Evolutionary conservation across 2,888 invertebrate genomes (phyloP), one percentile per base, ranked within the genome.

Genomic region (Pecten maximus): DNA sequence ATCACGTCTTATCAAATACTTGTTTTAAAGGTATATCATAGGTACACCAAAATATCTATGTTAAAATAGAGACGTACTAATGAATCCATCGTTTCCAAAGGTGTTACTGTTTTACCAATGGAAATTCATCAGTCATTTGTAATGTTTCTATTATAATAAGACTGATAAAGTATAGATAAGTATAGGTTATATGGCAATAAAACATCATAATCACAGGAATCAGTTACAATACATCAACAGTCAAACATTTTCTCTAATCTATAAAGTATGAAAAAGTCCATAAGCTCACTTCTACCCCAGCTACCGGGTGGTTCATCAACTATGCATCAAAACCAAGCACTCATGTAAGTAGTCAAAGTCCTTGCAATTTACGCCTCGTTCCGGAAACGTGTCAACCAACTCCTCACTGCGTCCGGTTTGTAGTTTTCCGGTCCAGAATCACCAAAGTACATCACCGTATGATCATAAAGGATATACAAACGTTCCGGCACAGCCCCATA

Each of bases 401-500:
- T 10, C 40, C 50, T 87, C 19, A 91, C 88, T 10, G 87, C 90
- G 0, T 28, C 28, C 0, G 89, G 88, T n/a, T 54, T 48, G 87
- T 89, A 91, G 0, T 23, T 23, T 35, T 91, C 44, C 10, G 93
- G 92, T 40, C 92, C 93, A 0, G 92, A 35, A 0, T 74, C 91
- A 28, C 91, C 89, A 19, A 74, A 87, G 39, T 89, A 91, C 15
- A 89, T 88, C 35, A 93, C 60, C 0, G 54, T 89, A 16, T 90
- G 90, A 54, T 93, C 91, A 23, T 91, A 35, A 8, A 93, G 87
- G 2, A 93, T 91, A 87, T 90, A 92, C 35, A 92, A 48, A 39
- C 93, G 88, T 86, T 93, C 93, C 48, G 93, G 93, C 40, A 90
- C 87, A 8, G 92, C 91, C 10, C 91, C 92, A 48, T 93, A 93